Evolutionary conservation across 2,888 invertebrate species (phyloP).

Genomic region (Lithophane ornitopus): DNA sequence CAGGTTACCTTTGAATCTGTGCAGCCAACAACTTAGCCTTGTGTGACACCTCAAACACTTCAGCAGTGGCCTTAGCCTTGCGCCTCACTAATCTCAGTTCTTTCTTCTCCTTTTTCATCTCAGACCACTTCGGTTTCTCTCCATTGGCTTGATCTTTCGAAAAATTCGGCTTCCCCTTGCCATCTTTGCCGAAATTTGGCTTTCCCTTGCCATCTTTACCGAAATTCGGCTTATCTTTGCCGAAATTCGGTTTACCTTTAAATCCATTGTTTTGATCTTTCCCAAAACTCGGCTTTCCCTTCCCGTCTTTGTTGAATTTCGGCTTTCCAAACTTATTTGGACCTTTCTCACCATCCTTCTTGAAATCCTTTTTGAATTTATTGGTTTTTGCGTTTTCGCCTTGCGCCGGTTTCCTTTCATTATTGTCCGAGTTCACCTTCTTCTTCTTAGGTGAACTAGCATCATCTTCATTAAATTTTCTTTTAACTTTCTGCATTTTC

Average conservation of each 20-base stretch:
- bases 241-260: slow-evolving; percentile 60
- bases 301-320: slow-evolving; percentile 48
- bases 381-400: slow-evolving; percentile 52
- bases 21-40: slow-evolving; percentile 86
- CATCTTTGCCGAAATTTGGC: slow-evolving; percentile 57
- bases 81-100: slow-evolving; percentile 92
- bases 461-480: slow-evolving; percentile 76
- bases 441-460: slow-evolving; percentile 77
- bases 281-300: slow-evolving; percentile 49
- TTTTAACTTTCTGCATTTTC: slow-evolving; percentile 84
- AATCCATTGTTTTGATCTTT: slow-evolving; percentile 47
- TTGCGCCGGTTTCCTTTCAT: slow-evolving; percentile 44
- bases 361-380: slow-evolving; percentile 58
- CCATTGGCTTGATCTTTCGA: slow-evolving; percentile 73
- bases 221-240: slow-evolving; percentile 63
- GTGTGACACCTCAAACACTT: slow-evolving; percentile 86
- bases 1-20: slow-evolving; percentile 84
- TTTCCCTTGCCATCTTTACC: slow-evolving; percentile 56
- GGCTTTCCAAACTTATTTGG: slow-evolving; percentile 55
- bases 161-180: slow-evolving; percentile 70
- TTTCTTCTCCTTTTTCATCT: slow-evolving; percentile 94
- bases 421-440: slow-evolving; percentile 72
- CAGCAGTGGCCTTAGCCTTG: slow-evolving; percentile 89
- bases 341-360: slow-evolving; percentile 51
- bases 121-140: slow-evolving; percentile 92